Percentiles rank a stretch among this genome's conserved stretches.
These are phyloP conservation scores for Periparus ater DNA, from an alignment of 2,797 vertebrate species.

Conservation along the genomic window DNA sequence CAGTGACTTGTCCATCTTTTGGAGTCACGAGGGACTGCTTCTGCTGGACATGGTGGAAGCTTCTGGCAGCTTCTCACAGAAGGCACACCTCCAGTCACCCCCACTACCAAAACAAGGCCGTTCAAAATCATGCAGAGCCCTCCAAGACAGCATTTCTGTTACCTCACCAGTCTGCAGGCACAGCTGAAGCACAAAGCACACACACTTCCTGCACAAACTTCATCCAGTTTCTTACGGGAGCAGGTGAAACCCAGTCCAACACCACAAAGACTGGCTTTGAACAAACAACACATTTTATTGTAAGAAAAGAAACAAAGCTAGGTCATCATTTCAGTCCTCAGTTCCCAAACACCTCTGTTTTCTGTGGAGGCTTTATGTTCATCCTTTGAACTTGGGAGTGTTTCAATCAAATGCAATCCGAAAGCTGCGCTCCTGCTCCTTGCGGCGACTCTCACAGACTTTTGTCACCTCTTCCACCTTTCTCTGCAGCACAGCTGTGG, in stretches of 20 bases:
- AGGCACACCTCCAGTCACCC: background rate
- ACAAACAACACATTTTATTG: background rate
- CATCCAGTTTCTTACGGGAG: background rate
- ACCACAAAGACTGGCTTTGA: background rate
- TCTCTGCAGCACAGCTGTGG: conserved; percentile 87
- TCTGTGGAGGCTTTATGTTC: background rate
- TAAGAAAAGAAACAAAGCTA: background rate
- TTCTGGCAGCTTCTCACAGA: background rate
- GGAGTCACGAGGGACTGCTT: background rate
- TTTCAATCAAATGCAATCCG: background rate
- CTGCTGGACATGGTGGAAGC: background rate
- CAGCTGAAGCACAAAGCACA: background rate
- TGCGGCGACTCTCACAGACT: background rate
- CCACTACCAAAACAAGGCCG: background rate
- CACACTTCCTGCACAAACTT: background rate
- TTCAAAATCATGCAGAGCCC: background rate
- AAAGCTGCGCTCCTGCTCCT: conserved; percentile 19
- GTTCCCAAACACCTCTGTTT: background rate
- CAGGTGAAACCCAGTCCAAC: background rate
- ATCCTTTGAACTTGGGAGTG: background rate
- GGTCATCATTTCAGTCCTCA: background rate
- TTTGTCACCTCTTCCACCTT: conserved; percentile 92
- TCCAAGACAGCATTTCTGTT: background rate
- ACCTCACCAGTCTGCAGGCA: background rate
- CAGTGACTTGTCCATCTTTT: background rate